These are phyloP conservation scores for Clepsis dumicolana DNA, from an alignment of 2,888 invertebrate species.

Conservation along the genomic window DNA sequence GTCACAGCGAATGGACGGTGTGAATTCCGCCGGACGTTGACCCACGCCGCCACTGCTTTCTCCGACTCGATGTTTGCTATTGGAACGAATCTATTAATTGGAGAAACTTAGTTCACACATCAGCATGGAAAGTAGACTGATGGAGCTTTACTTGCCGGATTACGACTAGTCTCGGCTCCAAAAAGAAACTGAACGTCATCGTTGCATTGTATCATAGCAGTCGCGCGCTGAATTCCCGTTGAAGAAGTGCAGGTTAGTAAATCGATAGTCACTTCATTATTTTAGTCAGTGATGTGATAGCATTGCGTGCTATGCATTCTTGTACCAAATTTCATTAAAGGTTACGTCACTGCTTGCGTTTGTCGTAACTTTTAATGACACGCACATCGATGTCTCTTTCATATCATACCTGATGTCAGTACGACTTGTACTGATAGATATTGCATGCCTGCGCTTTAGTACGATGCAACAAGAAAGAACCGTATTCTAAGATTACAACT, in stretches of 20 bases:
- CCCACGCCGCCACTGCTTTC: conserved; percentile 80
- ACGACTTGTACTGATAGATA: conserved; percentile 13
- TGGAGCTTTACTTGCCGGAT: conserved; percentile 60
- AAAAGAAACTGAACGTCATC: conserved; percentile 44
- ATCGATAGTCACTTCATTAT: neutral
- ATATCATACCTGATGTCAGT: conserved; percentile 17
- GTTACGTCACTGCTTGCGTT: conserved; percentile 46
- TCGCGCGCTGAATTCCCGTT: neutral
- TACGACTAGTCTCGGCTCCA: conserved; percentile 48
- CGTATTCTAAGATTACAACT: conserved; percentile 12
- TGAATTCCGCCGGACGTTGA: conserved; percentile 82
- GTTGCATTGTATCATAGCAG: conserved; percentile 48
- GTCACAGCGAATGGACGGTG: conserved; percentile 78
- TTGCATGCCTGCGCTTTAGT: conserved; percentile 9
- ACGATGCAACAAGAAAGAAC: conserved; percentile 20
- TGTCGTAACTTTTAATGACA: conserved; percentile 30
- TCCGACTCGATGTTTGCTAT: conserved; percentile 83
- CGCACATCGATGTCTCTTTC: conserved; percentile 43
- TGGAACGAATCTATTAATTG: conserved; percentile 87
- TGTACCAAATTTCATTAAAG: conserved; percentile 23
- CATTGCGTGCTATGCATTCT: conserved; percentile 15
- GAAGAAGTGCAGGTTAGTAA: conserved; percentile 10
- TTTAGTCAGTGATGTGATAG: neutral
- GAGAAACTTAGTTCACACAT: conserved; percentile 86
- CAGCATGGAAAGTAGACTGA: conserved; percentile 82